Conservation (phyloP, 2,888 invertebrate species). For the Rhaphigaster nebulosa region DNA sequence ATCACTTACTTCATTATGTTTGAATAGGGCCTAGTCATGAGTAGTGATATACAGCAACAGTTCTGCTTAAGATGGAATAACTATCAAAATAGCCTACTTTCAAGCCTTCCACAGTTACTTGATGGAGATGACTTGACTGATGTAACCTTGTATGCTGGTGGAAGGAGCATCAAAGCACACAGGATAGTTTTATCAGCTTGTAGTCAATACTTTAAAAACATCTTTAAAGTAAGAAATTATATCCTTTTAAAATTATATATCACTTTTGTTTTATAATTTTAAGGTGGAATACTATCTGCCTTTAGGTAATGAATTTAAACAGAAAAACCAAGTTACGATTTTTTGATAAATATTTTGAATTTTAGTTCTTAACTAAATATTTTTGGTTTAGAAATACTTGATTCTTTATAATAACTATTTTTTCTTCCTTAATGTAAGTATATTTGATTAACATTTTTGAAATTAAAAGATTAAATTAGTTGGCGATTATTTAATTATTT, state of each 20-base stretch:
- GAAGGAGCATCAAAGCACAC: slow-evolving; percentile 87
- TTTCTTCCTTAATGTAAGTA: neutral
- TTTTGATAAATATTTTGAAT: neutral
- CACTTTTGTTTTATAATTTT: neutral
- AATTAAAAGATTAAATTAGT: neutral
- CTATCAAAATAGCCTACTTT: slow-evolving; percentile 81
- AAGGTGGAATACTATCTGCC: neutral
- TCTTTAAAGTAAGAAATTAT: slow-evolving; percentile 79
- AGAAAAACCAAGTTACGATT: neutral
- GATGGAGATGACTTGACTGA: slow-evolving; percentile 87
- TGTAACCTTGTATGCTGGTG: slow-evolving; percentile 88
- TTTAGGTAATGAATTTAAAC: neutral
- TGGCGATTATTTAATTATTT: neutral
- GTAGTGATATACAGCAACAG: slow-evolving; percentile 79
- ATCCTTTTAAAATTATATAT: neutral
- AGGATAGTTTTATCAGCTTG: slow-evolving; percentile 89
- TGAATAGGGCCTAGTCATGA: slow-evolving; percentile 66
- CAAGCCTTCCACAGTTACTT: slow-evolving; percentile 82
- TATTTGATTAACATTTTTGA: neutral
- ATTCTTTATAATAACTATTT: neutral
- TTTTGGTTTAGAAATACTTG: neutral
- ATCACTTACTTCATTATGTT: slow-evolving; percentile 50
- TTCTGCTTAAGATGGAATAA: slow-evolving; percentile 91
- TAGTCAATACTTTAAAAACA: slow-evolving; percentile 90
- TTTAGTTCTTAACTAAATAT: neutral